Evolutionary conservation across 1,140 invertebrate genomes (phyloP).

Genomic region (Olivierus martensii): DNA sequence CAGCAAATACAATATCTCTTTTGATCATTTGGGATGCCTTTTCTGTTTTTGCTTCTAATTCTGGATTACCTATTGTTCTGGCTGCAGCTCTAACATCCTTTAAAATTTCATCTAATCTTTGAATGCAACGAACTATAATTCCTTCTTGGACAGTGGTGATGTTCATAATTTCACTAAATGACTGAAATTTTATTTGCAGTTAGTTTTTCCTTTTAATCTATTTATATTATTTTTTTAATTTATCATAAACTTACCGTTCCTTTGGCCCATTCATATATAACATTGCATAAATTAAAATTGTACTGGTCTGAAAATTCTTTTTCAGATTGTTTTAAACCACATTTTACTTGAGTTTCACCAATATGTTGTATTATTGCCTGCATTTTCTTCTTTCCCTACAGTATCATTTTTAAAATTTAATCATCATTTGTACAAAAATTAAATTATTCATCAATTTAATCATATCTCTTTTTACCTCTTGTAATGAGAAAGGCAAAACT

Average conservation of each 20-base stretch:
- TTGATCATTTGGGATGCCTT: conserved; percentile 85
- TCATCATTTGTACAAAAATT: no score
- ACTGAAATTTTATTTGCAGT: conserved; percentile 32
- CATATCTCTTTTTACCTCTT: not conserved
- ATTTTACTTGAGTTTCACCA: conserved; percentile 37
- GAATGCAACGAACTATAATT: conserved; percentile 93
- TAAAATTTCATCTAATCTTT: conserved; percentile 84
- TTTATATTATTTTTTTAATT: not conserved
- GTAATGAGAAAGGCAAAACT: not conserved
- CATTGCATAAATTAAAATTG: conserved; percentile 80
- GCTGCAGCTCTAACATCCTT: conserved; percentile 86
- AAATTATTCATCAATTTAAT: no score
- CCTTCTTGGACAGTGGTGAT: conserved; percentile 91
- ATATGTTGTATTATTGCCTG: conserved; percentile 38
- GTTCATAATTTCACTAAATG: conserved; percentile 84
- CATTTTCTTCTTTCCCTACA: not conserved
- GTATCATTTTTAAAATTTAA: no score
- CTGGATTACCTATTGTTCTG: conserved; percentile 79
- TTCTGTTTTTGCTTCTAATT: conserved; percentile 86
- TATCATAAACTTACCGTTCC: conserved; percentile 46
- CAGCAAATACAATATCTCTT: conserved; percentile 95
- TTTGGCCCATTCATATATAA: conserved; percentile 91
- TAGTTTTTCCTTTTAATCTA: not conserved
- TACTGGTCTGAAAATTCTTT: conserved; percentile 47
- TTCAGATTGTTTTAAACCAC: conserved; percentile 37